phyloP scores from a whole-genome alignment of 2,888 invertebrate genomes.

The Falcaria lacertinaria region DNA sequence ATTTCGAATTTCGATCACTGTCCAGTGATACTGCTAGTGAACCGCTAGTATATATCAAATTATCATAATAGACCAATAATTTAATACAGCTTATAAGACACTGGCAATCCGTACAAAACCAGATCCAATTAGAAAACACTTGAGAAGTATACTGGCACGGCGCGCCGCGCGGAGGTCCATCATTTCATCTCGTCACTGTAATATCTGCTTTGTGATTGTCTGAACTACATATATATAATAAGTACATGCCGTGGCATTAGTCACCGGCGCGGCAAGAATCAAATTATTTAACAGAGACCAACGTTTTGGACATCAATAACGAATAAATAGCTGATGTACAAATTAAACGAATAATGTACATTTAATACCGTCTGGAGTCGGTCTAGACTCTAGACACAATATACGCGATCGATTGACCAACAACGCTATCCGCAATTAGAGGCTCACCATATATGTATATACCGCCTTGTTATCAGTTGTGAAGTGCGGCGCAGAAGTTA shows the following conservation, averaged over 20 bases:
- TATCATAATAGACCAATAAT: too few species aligned
- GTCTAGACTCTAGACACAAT: constrained; percentile 30
- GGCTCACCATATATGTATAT: constrained; percentile 7
- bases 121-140: constrained; percentile 39
- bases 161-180: constrained; percentile 14
- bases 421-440: constrained; percentile 16
- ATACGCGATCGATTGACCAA: constrained; percentile 13
- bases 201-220: constrained; percentile 18
- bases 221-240: too few species aligned
- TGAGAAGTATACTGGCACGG: constrained; percentile 48
- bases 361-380: constrained; percentile 21
- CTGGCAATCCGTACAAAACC: constrained; percentile 26
- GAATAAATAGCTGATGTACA: background rate
- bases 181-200: constrained; percentile 11
- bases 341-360: too few species aligned
- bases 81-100: too few species aligned
- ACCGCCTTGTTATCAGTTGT: constrained; percentile 10
- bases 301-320: too few species aligned
- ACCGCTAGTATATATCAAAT: too few species aligned
- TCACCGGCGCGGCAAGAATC: too few species aligned
- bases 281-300: too few species aligned
- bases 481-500: constrained; percentile 7
- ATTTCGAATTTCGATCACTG: too few species aligned
- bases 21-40: too few species aligned
- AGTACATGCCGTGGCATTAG: too few species aligned